Evolutionary conservation across 2,888 invertebrate species (phyloP).

Genomic region (Apotomis turbidana): DNA sequence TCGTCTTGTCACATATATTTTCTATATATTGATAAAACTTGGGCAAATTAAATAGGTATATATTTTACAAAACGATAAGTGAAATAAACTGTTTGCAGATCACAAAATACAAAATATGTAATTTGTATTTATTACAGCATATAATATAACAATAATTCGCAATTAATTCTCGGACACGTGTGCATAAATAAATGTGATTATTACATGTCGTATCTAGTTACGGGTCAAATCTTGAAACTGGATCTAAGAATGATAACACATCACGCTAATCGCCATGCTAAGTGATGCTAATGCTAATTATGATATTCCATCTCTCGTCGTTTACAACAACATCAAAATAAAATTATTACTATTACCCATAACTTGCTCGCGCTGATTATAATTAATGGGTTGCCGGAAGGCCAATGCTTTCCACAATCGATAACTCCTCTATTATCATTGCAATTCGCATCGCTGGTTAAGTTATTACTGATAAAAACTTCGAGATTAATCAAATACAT

Average conservation of each 20-base stretch:
- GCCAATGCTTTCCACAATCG: neutral
- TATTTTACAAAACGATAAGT: too few species aligned
- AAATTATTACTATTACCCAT: neutral
- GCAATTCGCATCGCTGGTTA: neutral
- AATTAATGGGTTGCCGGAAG: neutral
- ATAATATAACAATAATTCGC: too few species aligned
- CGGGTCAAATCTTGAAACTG: too few species aligned
- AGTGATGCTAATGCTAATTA: neutral
- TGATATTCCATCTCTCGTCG: neutral
- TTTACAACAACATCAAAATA: neutral
- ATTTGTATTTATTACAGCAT: too few species aligned
- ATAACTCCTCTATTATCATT: neutral
- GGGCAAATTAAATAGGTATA: too few species aligned
- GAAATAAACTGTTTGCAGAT: too few species aligned
- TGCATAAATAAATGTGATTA: too few species aligned
- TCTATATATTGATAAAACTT: too few species aligned
- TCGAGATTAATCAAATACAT: neutral
- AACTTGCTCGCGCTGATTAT: neutral
- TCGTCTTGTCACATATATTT: too few species aligned
- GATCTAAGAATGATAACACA: neutral
- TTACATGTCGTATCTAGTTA: too few species aligned
- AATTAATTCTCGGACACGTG: too few species aligned
- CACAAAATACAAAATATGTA: too few species aligned
- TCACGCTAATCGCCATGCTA: neutral
- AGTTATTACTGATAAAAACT: neutral